Evolutionary conservation across 2,113 vertebrate genomes (phyloP), one percentile per base, ranked within the genome.

Genomic region (Monopterus albus): DNA sequence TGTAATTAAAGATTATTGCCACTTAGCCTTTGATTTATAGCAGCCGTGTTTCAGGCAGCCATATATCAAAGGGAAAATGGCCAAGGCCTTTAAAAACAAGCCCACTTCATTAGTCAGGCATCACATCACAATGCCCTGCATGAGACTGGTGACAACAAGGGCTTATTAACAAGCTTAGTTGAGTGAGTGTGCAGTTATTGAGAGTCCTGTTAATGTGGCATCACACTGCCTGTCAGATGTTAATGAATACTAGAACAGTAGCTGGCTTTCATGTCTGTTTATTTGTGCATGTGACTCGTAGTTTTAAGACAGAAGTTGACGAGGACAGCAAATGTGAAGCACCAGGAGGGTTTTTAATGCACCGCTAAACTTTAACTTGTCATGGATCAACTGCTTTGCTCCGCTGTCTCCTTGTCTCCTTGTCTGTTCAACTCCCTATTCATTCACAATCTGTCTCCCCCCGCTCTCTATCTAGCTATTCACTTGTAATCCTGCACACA

Each of bases 21-120:
- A 76, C 62, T 83, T 71, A 66, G 50, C 33, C 47, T 75, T 70
- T 84, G 82, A 85, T 81, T 82, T 72, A 87, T 78, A 49, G 47
- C 72, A 13, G 58, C 61, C 36, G 15, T 10, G 45, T 75, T 75
- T 74, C 70, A 28, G 61, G 59, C 59, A 36, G 62, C 6, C 0
- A 70, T 88, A 78, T 64, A 77, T 88, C 64, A 60, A 33, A 81
- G 49, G 26, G 63, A 74, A 81, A 79, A 78, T 65, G 74, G 26
- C 45, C 4, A 31, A 25, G 75, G 35, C 65, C 45, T 31, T 47
- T 23, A 31, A 3, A 61, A 79, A 75, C 62, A 51, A 75, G 73
- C 49, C 31, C 56, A 55, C 66, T 80, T 82, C 70, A 78, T 85
- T 67, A 85, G 55, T 79, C 72, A 69, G 62, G 59, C 66, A 49